A percentile compares a stretch with the other conserved stretches of the same genome.
Evolutionary conservation across 2,888 invertebrate species (phyloP).

Genomic region (Orthosia incerta): DNA sequence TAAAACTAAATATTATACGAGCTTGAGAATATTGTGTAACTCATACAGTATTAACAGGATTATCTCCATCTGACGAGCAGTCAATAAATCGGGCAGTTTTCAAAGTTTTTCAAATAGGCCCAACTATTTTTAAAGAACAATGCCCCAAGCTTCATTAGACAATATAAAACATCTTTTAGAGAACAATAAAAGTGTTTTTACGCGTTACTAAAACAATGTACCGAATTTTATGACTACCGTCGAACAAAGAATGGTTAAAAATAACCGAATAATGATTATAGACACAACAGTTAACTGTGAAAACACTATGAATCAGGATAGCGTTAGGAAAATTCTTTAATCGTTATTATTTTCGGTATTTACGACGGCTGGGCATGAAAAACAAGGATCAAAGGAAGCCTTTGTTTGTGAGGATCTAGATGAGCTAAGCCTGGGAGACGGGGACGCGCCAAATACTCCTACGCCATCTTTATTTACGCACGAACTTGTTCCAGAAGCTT

Average conservation of each 20-base stretch:
- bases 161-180: slow-evolving; percentile 84
- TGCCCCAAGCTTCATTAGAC: slow-evolving; percentile 76
- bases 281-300: slow-evolving; percentile 72
- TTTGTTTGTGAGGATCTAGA: slow-evolving; percentile 55
- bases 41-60: slow-evolving; percentile 6
- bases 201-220: slow-evolving; percentile 78
- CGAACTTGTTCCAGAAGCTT: slow-evolving; percentile 45
- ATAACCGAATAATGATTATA: slow-evolving; percentile 78
- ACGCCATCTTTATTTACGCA: slow-evolving; percentile 45
- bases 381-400: slow-evolving; percentile 61
- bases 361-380: slow-evolving; percentile 55
- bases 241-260: slow-evolving; percentile 79
- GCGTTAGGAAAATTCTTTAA: slow-evolving; percentile 57
- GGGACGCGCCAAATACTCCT: slow-evolving; percentile 44
- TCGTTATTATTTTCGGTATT: slow-evolving; percentile 66
- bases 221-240: slow-evolving; percentile 81
- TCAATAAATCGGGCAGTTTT: slow-evolving; percentile 57
- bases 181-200: slow-evolving; percentile 85
- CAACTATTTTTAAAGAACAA: slow-evolving; percentile 75
- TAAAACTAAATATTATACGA: slow-evolving; percentile 26
- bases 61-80: slow-evolving; percentile 16
- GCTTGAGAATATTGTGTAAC: slow-evolving; percentile 14
- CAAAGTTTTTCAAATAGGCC: slow-evolving; percentile 59
- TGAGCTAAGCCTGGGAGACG: slow-evolving; percentile 48
- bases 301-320: slow-evolving; percentile 71